These are phyloP conservation scores for Laticauda laticaudata DNA, from an alignment of 2,113 vertebrate species.

Conservation along the genomic window DNA sequence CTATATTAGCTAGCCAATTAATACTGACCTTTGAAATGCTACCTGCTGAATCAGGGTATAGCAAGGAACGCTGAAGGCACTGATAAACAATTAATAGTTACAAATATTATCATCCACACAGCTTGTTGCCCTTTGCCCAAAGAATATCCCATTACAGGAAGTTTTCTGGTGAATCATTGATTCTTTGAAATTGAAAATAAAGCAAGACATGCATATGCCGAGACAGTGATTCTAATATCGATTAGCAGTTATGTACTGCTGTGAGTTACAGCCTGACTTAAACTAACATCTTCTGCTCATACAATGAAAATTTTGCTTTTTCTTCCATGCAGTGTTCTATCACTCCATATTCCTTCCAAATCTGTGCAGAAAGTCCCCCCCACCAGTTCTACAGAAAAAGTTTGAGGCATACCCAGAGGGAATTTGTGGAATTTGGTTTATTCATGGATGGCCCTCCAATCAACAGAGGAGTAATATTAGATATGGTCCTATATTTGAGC, in stretches of 20 bases:
- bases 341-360: background rate
- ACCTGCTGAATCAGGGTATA: background rate
- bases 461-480: background rate
- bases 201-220: background rate
- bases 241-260: background rate
- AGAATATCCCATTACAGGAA: background rate
- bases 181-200: background rate
- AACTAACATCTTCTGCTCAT: background rate
- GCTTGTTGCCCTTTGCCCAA: background rate
- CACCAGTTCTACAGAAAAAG: background rate
- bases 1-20: background rate
- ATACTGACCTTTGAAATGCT: conserved; percentile 28
- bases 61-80: background rate
- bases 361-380: background rate
- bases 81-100: conserved; percentile 34
- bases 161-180: background rate
- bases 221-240: background rate
- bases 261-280: background rate
- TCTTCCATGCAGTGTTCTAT: background rate
- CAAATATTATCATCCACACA: conserved; percentile 4
- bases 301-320: background rate
- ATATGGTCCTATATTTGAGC: background rate
- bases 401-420: background rate
- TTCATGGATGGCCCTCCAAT: background rate
- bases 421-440: background rate